Evolutionary conservation across 2,113 vertebrate genomes (phyloP).

Genomic region (Bubo blakistoni): DNA sequence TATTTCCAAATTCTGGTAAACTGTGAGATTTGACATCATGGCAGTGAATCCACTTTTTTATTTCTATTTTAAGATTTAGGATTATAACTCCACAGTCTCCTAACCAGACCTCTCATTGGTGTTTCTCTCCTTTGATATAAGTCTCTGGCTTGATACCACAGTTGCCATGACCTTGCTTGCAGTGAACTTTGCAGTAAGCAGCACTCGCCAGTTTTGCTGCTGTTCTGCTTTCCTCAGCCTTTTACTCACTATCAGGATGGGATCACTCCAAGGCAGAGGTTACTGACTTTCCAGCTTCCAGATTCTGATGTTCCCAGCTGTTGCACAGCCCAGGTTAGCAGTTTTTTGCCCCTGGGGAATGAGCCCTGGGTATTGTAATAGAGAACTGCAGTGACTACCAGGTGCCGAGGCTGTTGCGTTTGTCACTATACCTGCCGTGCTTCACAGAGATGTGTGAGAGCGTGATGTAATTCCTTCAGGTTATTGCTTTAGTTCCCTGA

Average conservation of each 20-base stretch:
- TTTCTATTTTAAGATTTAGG: not conserved
- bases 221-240: not conserved
- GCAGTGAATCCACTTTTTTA: not conserved
- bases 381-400: not conserved
- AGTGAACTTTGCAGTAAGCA: not conserved
- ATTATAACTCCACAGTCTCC: not conserved
- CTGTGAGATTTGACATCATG: not conserved
- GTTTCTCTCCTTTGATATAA: not conserved
- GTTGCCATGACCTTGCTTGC: not conserved
- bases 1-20: not conserved
- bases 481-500: not conserved
- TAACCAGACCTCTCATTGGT: not conserved
- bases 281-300: not conserved
- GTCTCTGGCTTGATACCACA: not conserved
- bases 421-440: accelerated
- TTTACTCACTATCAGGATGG: not conserved
- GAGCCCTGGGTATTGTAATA: not conserved
- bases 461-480: not conserved
- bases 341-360: not conserved
- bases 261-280: not conserved
- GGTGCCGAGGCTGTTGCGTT: not conserved
- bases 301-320: not conserved
- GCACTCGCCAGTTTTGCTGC: not conserved
- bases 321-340: not conserved
- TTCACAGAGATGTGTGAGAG: not conserved